Conservation (phyloP, 2,888 invertebrate species). For the Polydrusus pterygomalis region DNA sequence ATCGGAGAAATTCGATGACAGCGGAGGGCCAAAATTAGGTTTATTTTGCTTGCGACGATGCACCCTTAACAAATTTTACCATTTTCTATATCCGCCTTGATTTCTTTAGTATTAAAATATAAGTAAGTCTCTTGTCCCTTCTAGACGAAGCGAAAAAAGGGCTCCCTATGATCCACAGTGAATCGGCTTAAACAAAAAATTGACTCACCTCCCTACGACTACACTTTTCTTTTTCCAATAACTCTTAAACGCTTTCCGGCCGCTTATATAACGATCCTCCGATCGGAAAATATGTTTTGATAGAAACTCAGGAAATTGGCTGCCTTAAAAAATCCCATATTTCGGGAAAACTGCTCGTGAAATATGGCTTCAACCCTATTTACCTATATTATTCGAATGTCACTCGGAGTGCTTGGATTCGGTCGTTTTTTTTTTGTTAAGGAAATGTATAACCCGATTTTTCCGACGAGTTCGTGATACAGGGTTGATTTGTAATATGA, state of each 20-base stretch:
- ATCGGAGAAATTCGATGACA: too few relatives aligned
- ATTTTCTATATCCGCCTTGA: background rate
- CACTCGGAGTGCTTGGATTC: constrained; percentile 16
- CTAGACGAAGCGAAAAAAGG: background rate
- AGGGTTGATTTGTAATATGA: background rate
- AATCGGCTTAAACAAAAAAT: constrained; percentile 12
- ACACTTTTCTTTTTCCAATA: constrained; percentile 21
- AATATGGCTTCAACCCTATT: constrained; percentile 39
- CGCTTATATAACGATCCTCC: constrained; percentile 22
- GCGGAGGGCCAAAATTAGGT: too few relatives aligned
- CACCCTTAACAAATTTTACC: background rate
- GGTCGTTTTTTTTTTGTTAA: constrained; percentile 12
- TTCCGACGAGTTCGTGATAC: background rate
- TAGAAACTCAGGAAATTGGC: constrained; percentile 29
- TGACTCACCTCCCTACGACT: background rate
- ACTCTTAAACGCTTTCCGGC: constrained; percentile 2
- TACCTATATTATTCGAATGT: constrained; percentile 36
- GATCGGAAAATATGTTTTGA: constrained; percentile 21
- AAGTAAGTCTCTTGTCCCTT: background rate
- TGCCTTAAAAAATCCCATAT: constrained; percentile 27
- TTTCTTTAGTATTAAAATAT: constrained; percentile 3
- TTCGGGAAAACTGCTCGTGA: constrained; percentile 25
- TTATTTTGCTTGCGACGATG: too few relatives aligned
- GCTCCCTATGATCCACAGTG: background rate
- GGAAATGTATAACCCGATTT: constrained; percentile 6